A percentile compares a stretch with the other conserved stretches of the same genome.
These are phyloP conservation scores for Peromyscus eremicus DNA, from an alignment of 2,797 vertebrate genomes.

Conservation along the genomic window DNA sequence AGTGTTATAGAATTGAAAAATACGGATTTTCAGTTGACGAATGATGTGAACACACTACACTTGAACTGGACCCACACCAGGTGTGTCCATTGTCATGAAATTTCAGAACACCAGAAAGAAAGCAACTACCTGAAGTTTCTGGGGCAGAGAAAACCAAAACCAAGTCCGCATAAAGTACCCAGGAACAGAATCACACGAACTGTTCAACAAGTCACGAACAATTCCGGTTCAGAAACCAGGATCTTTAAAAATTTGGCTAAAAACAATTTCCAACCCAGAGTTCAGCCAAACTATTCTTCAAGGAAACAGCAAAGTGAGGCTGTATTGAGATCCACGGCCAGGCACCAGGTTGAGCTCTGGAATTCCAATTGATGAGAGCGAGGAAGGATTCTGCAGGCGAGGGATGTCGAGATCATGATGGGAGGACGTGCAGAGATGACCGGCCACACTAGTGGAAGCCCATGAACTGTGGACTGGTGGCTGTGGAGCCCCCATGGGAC, in stretches of 20 bases:
- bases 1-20: neutral
- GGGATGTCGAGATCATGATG: too few relatives aligned
- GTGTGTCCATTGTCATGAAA: accelerated
- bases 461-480: too few relatives aligned
- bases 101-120: neutral
- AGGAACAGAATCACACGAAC: neutral
- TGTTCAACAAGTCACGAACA: neutral
- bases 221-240: neutral
- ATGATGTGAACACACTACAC: neutral
- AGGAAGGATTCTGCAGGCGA: too few relatives aligned
- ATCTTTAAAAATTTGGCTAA: neutral
- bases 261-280: constrained; percentile 17
- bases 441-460: too few relatives aligned
- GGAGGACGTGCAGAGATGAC: too few relatives aligned
- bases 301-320: neutral
- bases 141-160: neutral
- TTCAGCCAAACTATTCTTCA: neutral
- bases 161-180: neutral
- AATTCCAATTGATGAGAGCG: too few relatives aligned
- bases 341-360: too few relatives aligned
- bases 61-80: neutral
- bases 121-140: neutral
- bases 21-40: neutral
- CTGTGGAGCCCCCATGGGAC: too few relatives aligned
- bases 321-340: neutral